phyloP scores from a whole-genome alignment of 2,888 invertebrate genomes.

The Nemotelus nigrinus region DNA sequence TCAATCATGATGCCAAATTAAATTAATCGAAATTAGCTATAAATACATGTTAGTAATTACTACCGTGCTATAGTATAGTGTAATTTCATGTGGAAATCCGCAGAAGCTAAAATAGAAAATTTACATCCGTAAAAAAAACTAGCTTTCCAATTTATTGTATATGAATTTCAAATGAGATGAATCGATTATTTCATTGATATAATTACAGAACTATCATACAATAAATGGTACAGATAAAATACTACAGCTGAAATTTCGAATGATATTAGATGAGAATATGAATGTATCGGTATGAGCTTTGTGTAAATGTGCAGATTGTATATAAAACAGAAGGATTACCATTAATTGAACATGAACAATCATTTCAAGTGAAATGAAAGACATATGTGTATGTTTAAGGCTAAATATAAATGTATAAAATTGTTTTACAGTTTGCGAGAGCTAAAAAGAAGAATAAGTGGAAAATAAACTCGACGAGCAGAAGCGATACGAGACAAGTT shows the following conservation, averaged over 20 bases:
- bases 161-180: neutral
- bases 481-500: neutral
- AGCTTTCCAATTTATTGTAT: neutral
- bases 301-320: conserved; percentile 25
- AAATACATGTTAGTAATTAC: neutral
- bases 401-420: no score
- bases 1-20: conserved; percentile 35
- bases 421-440: no score
- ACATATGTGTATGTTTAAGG: no score
- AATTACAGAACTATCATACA: neutral
- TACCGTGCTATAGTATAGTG: conserved; percentile 13
- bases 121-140: no score
- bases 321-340: neutral
- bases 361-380: no score
- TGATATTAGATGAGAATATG: neutral
- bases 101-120: no score
- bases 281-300: neutral
- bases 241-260: no score
- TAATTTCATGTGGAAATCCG: neutral
- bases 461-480: neutral
- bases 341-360: no score
- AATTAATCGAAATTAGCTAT: conserved; percentile 33
- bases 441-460: no score
- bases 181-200: neutral
- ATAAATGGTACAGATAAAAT: no score